phyloP scores from a whole-genome alignment of 2,113 vertebrate species.

The Athene cunicularia region DNA sequence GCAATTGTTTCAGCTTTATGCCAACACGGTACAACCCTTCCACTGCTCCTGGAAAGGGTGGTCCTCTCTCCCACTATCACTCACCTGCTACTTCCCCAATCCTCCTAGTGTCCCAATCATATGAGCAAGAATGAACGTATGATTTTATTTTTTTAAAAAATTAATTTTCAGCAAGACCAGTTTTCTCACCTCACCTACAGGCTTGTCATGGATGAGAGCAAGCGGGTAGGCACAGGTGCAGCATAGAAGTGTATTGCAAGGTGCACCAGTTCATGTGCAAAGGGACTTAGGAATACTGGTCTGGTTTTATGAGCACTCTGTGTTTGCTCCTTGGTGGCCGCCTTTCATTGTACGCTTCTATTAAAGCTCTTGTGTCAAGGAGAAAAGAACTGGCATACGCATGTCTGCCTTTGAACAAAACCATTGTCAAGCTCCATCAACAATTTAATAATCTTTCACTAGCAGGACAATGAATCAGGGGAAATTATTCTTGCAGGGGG shows the following conservation, averaged over 20 bases:
- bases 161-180: not conserved
- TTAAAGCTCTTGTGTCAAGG: constrained; percentile 53
- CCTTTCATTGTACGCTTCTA: not conserved
- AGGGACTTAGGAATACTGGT: not conserved
- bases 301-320: not conserved
- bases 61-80: not conserved
- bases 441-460: constrained; percentile 57
- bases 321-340: constrained; percentile 19
- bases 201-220: fast-evolving
- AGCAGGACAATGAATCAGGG: constrained; percentile 43
- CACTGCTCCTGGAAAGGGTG: not conserved
- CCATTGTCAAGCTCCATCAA: constrained; percentile 58
- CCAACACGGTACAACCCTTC: not conserved
- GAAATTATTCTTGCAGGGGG: constrained; percentile 26
- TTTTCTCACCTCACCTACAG: not conserved
- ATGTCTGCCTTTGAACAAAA: constrained; percentile 53
- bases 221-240: fast-evolving
- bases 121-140: fast-evolving
- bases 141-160: not conserved
- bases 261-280: not conserved
- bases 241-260: not conserved
- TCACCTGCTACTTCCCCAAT: not conserved
- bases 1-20: not conserved
- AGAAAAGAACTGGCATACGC: constrained; percentile 29
- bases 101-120: not conserved